Evolutionary conservation across 1,140 invertebrate species (phyloP), one percentile per base, ranked within the genome.

Genomic region (Drosophila nikananu): DNA sequence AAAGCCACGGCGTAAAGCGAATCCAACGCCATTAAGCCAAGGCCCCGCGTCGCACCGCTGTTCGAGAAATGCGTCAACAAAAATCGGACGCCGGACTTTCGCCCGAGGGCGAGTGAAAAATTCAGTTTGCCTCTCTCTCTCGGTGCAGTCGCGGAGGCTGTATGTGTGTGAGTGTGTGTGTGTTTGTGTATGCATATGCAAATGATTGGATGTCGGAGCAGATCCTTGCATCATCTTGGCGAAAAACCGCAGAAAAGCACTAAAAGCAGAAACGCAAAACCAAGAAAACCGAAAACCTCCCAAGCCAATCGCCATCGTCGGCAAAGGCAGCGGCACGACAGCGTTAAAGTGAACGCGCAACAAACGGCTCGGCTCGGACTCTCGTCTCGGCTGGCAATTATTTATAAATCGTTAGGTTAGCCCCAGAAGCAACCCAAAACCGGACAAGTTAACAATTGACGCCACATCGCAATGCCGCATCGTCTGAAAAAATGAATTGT

Each of bases 171-270:
- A 57, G 55, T 42, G 66, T 42, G 61, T 46, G 61, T 48, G 67
- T 48, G 44, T 46, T 59, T 59, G 46, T 77, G 63, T 68, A 66
- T 86, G 51, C 77, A 83, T 87, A 89, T 81, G 76, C 67, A 89
- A 89, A 78, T 84, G 76, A 80, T 73, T 59, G 73, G 80, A 71
- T 57, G 54, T 63, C 55, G 52, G 65, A 57, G 54, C 54, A 57
- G 54, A 90, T 89, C 86, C 84, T 89, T 89, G 84, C 84, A 89
- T 89, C 84, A 89, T 83, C 82, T 60, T 76, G 59, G 77, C 78
- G 65, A 86, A 81, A 81, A 86, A 78, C 80, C 78, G 60, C 73
- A 77, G 67, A 60, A 73, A 77, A 86, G 66, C 54, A 44, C 70
- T 57, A 21, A 39, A 57, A 57, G 35, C 35, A 39, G 54, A 57